Conservation (phyloP, 2,888 invertebrate species). For the Trachelus tabidus region DNA sequence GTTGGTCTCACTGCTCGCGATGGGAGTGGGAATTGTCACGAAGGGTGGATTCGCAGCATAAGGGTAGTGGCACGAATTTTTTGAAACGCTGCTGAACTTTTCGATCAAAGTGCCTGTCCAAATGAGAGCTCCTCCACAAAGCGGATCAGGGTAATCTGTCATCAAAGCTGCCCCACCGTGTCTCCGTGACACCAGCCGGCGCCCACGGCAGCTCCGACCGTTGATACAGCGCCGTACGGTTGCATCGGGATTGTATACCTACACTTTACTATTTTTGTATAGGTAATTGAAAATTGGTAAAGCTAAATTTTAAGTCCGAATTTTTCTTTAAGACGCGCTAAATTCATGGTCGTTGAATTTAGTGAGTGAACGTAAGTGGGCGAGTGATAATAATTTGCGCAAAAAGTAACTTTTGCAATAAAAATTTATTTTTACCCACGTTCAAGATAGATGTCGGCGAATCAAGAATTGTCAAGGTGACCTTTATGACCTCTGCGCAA, state of each 20-base stretch:
- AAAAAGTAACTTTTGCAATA: not conserved
- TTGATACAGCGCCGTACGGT: slow-evolving; percentile 45
- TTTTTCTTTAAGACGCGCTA: not conserved
- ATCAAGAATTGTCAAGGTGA: not conserved
- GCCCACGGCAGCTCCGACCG: slow-evolving; percentile 49
- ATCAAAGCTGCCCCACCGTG: slow-evolving; percentile 58
- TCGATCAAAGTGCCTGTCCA: slow-evolving; percentile 65
- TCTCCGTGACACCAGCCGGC: slow-evolving; percentile 58
- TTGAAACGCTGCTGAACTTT: slow-evolving; percentile 51
- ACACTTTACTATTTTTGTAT: not conserved
- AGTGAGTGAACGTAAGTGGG: not conserved
- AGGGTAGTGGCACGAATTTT: slow-evolving; percentile 34
- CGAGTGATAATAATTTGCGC: not conserved
- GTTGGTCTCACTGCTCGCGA: not conserved
- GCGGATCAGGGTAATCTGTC: slow-evolving; percentile 65
- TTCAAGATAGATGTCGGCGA: not conserved
- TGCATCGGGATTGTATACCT: slow-evolving; percentile 30
- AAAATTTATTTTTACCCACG: not conserved
- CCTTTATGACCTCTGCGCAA: not conserved
- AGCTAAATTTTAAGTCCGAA: not conserved
- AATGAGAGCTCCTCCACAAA: slow-evolving; percentile 64
- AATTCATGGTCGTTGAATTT: not conserved
- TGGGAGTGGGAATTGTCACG: not conserved
- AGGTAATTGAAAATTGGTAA: not conserved
- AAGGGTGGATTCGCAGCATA: not conserved